phyloP scores from a whole-genome alignment of 2,113 vertebrate species.

The Eudorcas thomsonii region DNA sequence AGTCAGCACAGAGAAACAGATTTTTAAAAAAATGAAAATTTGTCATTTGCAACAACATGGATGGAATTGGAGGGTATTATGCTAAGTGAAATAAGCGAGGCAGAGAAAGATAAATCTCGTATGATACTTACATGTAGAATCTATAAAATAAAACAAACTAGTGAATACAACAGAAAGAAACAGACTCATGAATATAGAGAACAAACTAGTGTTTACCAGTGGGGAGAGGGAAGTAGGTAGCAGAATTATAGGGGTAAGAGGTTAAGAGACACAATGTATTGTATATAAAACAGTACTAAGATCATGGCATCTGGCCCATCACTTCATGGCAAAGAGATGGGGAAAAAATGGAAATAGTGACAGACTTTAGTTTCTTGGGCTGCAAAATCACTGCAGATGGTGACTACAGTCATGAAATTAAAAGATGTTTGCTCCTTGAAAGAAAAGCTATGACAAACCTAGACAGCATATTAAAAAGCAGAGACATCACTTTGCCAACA shows the following conservation, averaged over 20 bases:
- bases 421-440: background rate
- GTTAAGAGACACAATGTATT: background rate
- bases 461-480: background rate
- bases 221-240: background rate
- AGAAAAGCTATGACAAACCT: background rate
- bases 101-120: background rate
- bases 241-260: background rate
- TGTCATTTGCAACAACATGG: background rate
- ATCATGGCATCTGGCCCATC: background rate
- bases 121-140: background rate
- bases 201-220: background rate
- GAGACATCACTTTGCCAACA: background rate
- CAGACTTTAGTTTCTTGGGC: background rate
- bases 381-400: background rate
- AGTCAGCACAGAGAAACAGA: background rate
- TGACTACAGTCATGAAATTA: background rate
- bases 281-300: background rate
- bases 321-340: background rate
- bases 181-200: background rate
- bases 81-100: background rate
- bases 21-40: background rate
- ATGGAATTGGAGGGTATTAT: background rate
- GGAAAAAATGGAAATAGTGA: background rate
- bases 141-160: background rate
- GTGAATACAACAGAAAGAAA: background rate